Percentiles rank a stretch among this genome's conserved stretches.
phyloP scores from a whole-genome alignment of 2,113 vertebrate genomes.

The Toxotes jaculatrix region DNA sequence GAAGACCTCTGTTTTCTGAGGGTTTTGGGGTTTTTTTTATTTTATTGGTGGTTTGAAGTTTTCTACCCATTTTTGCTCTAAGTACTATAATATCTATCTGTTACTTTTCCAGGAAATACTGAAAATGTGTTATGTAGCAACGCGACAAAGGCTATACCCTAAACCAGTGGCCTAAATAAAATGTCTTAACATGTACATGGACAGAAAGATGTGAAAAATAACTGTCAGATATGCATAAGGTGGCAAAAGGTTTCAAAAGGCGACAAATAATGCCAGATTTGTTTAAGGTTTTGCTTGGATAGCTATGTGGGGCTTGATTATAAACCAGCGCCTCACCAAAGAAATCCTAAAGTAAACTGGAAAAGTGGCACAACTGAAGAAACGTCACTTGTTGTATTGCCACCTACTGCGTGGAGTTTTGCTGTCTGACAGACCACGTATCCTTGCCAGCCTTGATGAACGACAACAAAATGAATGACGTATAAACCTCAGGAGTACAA shows the following conservation, averaged over 20 bases:
- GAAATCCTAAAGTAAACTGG: neutral
- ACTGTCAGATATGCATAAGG: conserved; percentile 1
- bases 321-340: conserved; percentile 1
- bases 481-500: neutral
- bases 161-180: neutral
- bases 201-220: neutral
- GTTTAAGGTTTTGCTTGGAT: neutral
- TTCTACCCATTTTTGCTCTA: neutral
- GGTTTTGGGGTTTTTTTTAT: neutral
- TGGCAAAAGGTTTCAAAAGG: neutral
- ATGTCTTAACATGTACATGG: neutral
- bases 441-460: conserved; percentile 5
- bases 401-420: neutral
- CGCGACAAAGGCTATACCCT: neutral
- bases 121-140: neutral
- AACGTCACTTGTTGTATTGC: neutral
- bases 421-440: neutral
- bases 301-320: neutral
- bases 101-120: neutral
- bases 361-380: neutral
- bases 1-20: conserved; percentile 29
- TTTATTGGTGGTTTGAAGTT: neutral
- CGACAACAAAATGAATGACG: conserved; percentile 19
- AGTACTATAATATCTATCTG: neutral
- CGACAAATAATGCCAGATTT: conserved; percentile 8